Conservation (phyloP, 2,888 invertebrate species). For the Itoplectis maculator region DNA sequence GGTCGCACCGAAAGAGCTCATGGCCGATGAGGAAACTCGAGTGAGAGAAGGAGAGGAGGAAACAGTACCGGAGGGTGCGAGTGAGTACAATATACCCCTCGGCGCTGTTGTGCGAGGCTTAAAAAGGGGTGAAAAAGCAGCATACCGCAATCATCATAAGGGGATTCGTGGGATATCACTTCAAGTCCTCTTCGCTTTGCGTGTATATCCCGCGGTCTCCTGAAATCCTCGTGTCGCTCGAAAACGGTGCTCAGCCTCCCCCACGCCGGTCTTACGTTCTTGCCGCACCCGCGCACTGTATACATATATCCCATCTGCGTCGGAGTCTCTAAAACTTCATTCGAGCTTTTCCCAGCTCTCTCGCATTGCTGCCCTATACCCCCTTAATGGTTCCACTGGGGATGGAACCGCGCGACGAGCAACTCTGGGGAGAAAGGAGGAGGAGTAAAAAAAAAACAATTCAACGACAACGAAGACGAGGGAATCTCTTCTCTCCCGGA, state of each 20-base stretch:
- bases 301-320: constrained; percentile 10
- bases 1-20: not conserved
- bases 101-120: constrained; percentile 36
- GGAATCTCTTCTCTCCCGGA: constrained; percentile 34
- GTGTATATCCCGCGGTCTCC: not conserved
- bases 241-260: not conserved
- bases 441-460: constrained; percentile 73
- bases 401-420: constrained; percentile 51
- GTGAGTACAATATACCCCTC: constrained; percentile 29
- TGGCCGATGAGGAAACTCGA: not conserved
- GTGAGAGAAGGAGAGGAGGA: not conserved
- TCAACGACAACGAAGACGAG: constrained; percentile 56
- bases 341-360: constrained; percentile 45
- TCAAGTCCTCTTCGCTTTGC: constrained; percentile 3
- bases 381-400: constrained; percentile 76
- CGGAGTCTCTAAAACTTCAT: constrained; percentile 57
- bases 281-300: too few species aligned
- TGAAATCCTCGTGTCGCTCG: constrained; percentile 17
- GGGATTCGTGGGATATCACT: constrained; percentile 68
- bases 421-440: constrained; percentile 32
- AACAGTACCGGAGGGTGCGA: not conserved
- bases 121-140: constrained; percentile 58
- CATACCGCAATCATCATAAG: constrained; percentile 78
- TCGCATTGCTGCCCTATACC: constrained; percentile 28
- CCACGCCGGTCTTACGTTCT: not conserved